Base-by-base conservation (phyloP, 2,113 vertebrate species). In the Brevimyrus niger region DNA sequence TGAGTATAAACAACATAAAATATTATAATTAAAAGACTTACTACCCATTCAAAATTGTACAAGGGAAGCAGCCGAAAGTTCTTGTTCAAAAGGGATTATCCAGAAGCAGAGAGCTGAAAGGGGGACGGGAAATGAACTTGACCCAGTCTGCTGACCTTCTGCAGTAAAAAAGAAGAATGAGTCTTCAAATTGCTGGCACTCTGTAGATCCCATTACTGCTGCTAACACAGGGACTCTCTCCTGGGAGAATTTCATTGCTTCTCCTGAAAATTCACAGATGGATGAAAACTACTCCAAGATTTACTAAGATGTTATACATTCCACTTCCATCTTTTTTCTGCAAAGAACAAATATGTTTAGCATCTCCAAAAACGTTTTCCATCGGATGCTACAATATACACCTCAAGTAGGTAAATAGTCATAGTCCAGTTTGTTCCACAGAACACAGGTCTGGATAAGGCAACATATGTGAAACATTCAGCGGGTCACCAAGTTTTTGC, bases 151-250 rank as follows among this genome's bases (percentile, higher is more conserved):
- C 82, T 89, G 89, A 89, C 35, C 55, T 89, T 85, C 15, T 38
- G 69, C 88, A 88, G n/a, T 85, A 89, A 46, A 89, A 38, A 73
- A 87, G 61, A 61, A 50, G 88, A 80, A 80, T 85, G 23, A 65
- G 82, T 44, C n/a, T 55, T 31, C 46, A 69, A n/a, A 76, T 73
- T 47, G 55, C 42, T 51, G 89, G 80, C 35, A n/a, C 35, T 85
- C 55, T 89, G 80, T 51, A 47, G 38, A 86, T 86, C 51, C 80
- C 83, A 85, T 89, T 89, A 86, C 53, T 86, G 84, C 58, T 48
- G n/a, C 11, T 61, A 51, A 48, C 21, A 73, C 27, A 69, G 19
- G 9, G 4, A 46, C 58, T 38, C 42, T 87, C 27, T 51, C 89
- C 46, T 82, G 27, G 38, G 42, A 11, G 17, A 38, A 65, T 46